Conservation (phyloP, 2,888 invertebrate genomes). For the Carabus problematicus region DNA sequence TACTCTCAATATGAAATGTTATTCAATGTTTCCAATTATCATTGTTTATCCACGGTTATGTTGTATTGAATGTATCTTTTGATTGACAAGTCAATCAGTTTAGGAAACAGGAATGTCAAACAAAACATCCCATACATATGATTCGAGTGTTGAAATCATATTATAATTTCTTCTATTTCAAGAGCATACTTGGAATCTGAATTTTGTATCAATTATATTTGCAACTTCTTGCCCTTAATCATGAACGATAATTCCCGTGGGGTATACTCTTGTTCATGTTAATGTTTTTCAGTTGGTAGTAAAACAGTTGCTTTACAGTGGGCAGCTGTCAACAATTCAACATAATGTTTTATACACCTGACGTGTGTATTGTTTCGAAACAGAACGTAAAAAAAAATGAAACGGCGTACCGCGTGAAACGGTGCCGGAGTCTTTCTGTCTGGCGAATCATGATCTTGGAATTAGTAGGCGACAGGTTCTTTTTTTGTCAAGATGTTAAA, state of each 20-base stretch:
- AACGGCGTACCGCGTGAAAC: conserved; percentile 22
- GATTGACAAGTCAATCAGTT: no score
- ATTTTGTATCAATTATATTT: no score
- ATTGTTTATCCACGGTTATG: no score
- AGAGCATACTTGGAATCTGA: no score
- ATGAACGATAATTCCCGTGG: conserved; percentile 20
- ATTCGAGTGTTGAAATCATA: no score
- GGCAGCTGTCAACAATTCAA: conserved; percentile 29
- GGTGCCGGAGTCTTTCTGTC: conserved; percentile 35
- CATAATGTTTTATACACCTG: conserved; percentile 12
- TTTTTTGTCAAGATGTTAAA: conserved; percentile 24
- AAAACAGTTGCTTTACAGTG: no score
- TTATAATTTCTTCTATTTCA: no score
- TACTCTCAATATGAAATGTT: no score
- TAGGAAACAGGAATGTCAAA: no score
- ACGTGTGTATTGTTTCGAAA: conserved; percentile 21
- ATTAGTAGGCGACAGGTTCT: conserved; percentile 13
- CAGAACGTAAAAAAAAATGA: conserved; percentile 20
- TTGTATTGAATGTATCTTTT: no score
- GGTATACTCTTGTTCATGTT: conserved; percentile 2
- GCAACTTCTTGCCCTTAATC: not conserved
- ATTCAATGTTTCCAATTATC: no score
- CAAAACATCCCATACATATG: no score
- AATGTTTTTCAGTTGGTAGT: conserved; percentile 27
- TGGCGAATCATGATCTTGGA: conserved; percentile 35